phyloP scores from a whole-genome alignment of 1,140 invertebrate species.

The Triops cancriformis region DNA sequence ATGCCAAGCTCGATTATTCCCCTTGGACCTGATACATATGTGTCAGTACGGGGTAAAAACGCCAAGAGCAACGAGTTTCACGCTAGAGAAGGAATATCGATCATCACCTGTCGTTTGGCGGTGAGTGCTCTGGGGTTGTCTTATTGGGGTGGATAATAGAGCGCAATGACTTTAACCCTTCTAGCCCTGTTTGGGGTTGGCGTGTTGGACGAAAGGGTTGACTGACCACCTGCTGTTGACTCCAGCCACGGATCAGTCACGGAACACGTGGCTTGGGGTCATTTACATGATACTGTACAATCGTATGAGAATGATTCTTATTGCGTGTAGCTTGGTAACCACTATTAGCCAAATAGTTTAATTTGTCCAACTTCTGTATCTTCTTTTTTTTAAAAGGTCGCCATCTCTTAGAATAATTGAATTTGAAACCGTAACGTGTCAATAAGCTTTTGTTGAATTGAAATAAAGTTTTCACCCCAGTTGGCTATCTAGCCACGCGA shows the following conservation, averaged over 20 bases:
- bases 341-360: no score
- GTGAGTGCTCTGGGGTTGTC: background rate
- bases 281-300: background rate
- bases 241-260: background rate
- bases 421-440: background rate
- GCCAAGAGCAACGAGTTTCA: background rate
- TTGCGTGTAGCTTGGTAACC: no score
- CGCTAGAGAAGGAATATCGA: background rate
- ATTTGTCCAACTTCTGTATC: no score
- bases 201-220: background rate
- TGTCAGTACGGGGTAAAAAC: background rate
- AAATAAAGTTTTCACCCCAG: background rate
- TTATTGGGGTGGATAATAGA: conserved; percentile 1
- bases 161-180: conserved; percentile 1
- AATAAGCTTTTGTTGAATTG: background rate
- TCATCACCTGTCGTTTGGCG: conserved; percentile 2
- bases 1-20: background rate
- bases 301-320: background rate
- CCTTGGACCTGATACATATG: background rate
- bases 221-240: conserved; percentile 12
- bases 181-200: background rate
- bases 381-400: background rate
- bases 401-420: background rate
- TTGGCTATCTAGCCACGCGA: background rate
- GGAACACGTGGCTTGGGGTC: conserved; percentile 7